Evolutionary conservation across 2,113 vertebrate genomes (phyloP).

Genomic region (Naja naja): DNA sequence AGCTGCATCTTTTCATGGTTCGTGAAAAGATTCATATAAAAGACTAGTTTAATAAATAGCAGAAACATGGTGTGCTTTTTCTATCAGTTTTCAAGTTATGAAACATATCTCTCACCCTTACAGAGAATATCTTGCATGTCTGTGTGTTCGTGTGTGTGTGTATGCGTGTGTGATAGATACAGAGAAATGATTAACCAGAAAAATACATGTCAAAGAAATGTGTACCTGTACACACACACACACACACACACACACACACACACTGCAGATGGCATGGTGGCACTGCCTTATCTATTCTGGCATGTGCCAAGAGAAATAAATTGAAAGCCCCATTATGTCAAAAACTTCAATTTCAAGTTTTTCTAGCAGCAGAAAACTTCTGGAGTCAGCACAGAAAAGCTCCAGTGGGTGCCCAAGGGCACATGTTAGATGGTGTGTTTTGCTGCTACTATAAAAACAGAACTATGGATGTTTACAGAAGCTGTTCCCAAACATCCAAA

Average conservation of each 20-base stretch:
- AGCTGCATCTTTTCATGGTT: background rate
- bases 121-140: background rate
- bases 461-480: background rate
- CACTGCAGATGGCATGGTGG: background rate
- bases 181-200: background rate
- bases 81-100: background rate
- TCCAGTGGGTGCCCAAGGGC: conserved; percentile 27
- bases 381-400: conserved; percentile 45
- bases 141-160: background rate
- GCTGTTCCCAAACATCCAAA: background rate
- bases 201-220: background rate
- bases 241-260: background rate
- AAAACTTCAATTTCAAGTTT: conserved; percentile 47
- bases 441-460: conserved; percentile 14
- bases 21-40: background rate
- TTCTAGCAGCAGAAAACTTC: conserved; percentile 50
- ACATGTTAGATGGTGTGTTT: background rate
- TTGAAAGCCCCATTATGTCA: conserved; percentile 26
- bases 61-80: background rate
- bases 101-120: background rate
- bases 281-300: conserved; percentile 53
- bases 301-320: conserved; percentile 64
- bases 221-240: background rate
- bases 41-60: background rate
- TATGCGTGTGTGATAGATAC: background rate